Base-by-base conservation (phyloP, 1,140 invertebrate genomes). In the Aphelenchoides avenae region DNA sequence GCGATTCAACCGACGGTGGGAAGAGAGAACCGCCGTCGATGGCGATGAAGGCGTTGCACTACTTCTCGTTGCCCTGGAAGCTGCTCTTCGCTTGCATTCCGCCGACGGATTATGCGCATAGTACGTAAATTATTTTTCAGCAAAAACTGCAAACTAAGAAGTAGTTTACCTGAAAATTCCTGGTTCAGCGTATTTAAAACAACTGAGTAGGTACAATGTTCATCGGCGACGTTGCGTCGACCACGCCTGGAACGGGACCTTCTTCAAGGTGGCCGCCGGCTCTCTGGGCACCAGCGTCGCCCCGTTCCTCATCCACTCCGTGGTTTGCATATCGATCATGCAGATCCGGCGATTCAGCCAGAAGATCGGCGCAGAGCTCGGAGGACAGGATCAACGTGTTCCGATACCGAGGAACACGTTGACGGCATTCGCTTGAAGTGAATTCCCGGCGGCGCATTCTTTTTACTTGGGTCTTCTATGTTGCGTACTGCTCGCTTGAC, bases 11-110 rank as follows among this genome's bases (percentile, higher is more conserved):
- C 9, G 13, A 3, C 36, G 46, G 41, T 20, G 58, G n/a, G 3
- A 49, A 64, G 1, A 37, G 52, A 13, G 24, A 26, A n/a, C n/a
- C n/a, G n/a, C n/a, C n/a, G n/a, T n/a, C n/a, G n/a, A n/a, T 24
- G 56, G 22, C 33, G 58, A 30, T 31, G 44, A 52, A 27, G 57
- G 44, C 43, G 11, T 13, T 96, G 83, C 93, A 97, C 79, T 88
- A 89, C 70, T 78, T 97, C 42, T 93, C 91, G 5, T 81, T 98
- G 37, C 92, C 95, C 77, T 98, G 93, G 93, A 98, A 97, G 81
- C 80, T 97, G 44, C 77, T 96, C 20, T 97, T 97, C 79, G 93
- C 93, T 39, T 89, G 92, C 78, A 87, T 97, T 54, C 93, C 94
- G 63, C 93, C 94, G n/a, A 96, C 94, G 79, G 91, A 72, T 52